phyloP scores from a whole-genome alignment of 1,140 invertebrate genomes.

The Orchestia grillus region DNA sequence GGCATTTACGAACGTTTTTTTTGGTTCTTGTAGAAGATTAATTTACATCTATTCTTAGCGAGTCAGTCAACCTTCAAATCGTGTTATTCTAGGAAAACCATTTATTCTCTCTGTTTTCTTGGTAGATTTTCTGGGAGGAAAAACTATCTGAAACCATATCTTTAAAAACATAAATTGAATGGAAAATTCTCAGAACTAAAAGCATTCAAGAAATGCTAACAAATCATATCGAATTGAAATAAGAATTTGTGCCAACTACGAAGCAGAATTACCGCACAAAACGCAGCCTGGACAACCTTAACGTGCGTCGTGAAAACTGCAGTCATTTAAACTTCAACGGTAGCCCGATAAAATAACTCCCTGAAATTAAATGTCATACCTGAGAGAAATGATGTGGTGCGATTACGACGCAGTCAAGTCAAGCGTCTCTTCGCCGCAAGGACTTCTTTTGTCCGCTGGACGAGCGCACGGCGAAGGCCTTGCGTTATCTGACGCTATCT shows the following conservation, averaged over 20 bases:
- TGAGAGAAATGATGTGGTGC: conserved; percentile 27
- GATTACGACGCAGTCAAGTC: not conserved
- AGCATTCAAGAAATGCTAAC: not conserved
- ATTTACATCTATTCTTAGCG: too few species aligned
- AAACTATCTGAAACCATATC: too few species aligned
- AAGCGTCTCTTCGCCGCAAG: not conserved
- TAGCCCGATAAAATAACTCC: conserved; percentile 3
- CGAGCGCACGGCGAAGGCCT: not conserved
- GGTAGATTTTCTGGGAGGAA: too few species aligned
- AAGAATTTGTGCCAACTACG: not conserved
- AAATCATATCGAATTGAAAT: not conserved
- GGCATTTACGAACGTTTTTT: too few species aligned
- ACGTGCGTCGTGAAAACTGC: not conserved
- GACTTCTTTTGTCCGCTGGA: not conserved
- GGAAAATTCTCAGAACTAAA: too few species aligned
- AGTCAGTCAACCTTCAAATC: too few species aligned
- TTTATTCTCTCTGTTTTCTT: too few species aligned
- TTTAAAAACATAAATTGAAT: too few species aligned
- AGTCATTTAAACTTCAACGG: conserved; percentile 3
- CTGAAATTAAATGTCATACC: conserved; percentile 27
- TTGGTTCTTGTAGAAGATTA: too few species aligned
- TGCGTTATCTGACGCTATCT: not conserved
- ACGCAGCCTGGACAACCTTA: not conserved
- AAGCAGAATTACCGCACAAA: not conserved
- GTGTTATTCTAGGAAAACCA: too few species aligned